Percentiles rank a stretch among this genome's conserved stretches.
Conservation (phyloP, 2,113 vertebrate species). For the Cebidichthys violaceus region DNA sequence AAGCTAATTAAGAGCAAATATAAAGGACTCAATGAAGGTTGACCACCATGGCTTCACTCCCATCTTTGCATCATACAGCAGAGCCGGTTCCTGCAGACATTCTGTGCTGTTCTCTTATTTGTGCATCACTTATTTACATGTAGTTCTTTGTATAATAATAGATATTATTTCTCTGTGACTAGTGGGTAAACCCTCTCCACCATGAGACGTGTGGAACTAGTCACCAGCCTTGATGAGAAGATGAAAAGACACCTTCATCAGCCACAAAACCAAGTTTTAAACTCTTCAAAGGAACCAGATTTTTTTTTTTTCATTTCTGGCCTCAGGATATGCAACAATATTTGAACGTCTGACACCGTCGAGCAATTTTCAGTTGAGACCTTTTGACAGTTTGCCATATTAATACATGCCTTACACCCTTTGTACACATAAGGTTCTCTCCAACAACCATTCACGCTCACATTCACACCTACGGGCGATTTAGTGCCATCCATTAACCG, state of each 20-base stretch:
- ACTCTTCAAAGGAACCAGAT: constrained; percentile 23
- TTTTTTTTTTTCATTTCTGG: not conserved
- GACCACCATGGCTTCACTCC: not conserved
- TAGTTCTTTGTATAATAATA: not conserved
- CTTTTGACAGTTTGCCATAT: constrained; percentile 19
- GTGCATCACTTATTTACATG: not conserved
- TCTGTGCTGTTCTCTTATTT: not conserved
- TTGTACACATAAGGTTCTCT: too few relatives aligned
- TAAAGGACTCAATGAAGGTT: not conserved
- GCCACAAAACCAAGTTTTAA: not conserved
- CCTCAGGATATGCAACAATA: not conserved
- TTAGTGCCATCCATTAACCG: not conserved
- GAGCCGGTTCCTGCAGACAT: not conserved
- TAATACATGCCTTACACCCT: not conserved
- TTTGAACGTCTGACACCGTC: not conserved
- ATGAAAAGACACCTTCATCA: constrained; percentile 44
- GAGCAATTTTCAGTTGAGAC: not conserved
- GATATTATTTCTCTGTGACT: not conserved
- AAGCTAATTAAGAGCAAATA: not conserved
- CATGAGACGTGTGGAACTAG: not conserved
- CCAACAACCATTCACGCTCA: too few relatives aligned
- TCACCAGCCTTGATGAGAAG: constrained; percentile 17
- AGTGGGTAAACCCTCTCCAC: not conserved
- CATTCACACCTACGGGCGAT: not conserved
- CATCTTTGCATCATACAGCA: not conserved